Evolutionary conservation across 2,888 invertebrate species (phyloP).

Genomic region (Abscondita cerata): DNA sequence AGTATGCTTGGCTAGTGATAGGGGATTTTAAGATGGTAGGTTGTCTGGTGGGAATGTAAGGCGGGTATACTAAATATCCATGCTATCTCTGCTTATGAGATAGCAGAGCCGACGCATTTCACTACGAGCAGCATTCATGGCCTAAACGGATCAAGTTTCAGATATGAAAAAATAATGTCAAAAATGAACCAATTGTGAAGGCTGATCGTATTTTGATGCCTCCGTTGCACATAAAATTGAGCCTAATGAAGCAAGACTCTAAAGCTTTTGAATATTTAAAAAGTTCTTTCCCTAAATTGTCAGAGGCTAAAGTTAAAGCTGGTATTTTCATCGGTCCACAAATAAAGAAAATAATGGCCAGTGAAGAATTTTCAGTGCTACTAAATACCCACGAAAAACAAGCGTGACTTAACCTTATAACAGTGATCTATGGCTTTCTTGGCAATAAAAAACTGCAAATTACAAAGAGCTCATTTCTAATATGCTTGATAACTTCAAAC

Average conservation of each 20-base stretch:
- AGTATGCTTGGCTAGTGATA: conserved; percentile 44
- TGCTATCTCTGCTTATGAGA: conserved; percentile 43
- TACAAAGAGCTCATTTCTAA: too few relatives aligned
- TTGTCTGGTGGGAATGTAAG: conserved; percentile 40
- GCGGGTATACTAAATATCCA: conserved; percentile 42
- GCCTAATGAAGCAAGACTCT: too few relatives aligned
- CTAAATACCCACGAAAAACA: too few relatives aligned
- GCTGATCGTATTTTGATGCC: too few relatives aligned
- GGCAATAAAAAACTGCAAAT: neutral
- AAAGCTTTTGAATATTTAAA: conserved; percentile 9
- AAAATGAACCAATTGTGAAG: conserved; percentile 14
- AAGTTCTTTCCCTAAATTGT: neutral
- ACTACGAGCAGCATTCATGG: conserved; percentile 27
- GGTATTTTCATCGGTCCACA: too few relatives aligned
- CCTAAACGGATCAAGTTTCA: conserved; percentile 12
- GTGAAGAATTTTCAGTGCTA: too few relatives aligned
- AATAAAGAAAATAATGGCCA: too few relatives aligned
- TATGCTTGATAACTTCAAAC: neutral
- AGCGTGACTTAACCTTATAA: neutral
- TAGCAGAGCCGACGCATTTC: conserved; percentile 16
- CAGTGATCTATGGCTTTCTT: neutral
- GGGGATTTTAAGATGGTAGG: conserved; percentile 38
- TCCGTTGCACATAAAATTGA: too few relatives aligned
- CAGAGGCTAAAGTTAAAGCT: neutral
- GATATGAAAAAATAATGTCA: conserved; percentile 32